Evolutionary conservation across 2,888 invertebrate species (phyloP).

Genomic region (Sinopyrophorus schimmeli): DNA sequence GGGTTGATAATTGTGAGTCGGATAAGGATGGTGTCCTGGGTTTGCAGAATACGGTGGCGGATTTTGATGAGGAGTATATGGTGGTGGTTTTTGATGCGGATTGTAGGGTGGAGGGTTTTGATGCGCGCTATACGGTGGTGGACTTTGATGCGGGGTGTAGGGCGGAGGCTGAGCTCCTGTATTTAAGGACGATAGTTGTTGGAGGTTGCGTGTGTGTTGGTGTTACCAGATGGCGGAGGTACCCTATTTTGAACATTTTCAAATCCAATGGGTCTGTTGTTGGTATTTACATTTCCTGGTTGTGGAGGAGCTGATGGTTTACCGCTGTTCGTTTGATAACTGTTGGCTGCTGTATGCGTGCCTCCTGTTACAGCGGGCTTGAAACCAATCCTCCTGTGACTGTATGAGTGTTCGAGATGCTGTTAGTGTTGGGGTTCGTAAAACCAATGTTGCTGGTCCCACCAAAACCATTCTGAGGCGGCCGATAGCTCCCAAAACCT

Average conservation of each 20-base stretch:
- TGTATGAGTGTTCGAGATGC: constrained; percentile 11
- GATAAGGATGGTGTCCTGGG: constrained; percentile 1
- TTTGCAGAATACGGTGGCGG: no score
- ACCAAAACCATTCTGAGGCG: neutral
- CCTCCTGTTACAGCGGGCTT: neutral
- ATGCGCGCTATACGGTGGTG: neutral
- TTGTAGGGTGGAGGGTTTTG: neutral
- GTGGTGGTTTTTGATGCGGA: neutral
- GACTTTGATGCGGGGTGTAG: neutral
- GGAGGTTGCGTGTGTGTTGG: neutral
- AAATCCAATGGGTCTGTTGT: constrained; percentile 22
- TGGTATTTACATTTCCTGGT: constrained; percentile 10
- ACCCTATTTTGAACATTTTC: constrained; percentile 13
- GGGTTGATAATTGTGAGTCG: constrained; percentile 9
- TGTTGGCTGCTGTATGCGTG: neutral
- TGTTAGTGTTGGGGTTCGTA: neutral
- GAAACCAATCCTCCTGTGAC: constrained; percentile 16
- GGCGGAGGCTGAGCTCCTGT: neutral
- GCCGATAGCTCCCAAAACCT: neutral
- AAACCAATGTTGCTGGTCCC: neutral
- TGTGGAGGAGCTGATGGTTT: neutral
- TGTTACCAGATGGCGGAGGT: neutral
- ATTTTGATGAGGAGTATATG: neutral
- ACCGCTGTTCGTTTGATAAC: neutral
- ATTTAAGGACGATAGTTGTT: neutral